These are phyloP conservation scores for Meghimatium bilineatum DNA, from an alignment of 2,888 invertebrate genomes.

Conservation along the genomic window DNA sequence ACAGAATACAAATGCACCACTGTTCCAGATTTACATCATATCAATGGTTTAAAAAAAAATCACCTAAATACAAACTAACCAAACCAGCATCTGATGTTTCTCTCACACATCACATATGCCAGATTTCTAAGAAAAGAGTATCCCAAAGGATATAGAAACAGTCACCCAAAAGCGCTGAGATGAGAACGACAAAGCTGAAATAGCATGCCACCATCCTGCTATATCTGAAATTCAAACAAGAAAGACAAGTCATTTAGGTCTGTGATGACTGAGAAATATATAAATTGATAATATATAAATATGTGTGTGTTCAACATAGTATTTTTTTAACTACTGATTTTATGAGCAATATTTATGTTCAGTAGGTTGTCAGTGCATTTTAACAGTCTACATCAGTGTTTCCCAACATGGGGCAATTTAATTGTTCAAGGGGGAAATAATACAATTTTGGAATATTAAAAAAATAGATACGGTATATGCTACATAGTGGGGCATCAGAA, in stretches of 20 bases:
- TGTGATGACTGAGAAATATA: too few relatives aligned
- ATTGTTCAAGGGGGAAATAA: too few relatives aligned
- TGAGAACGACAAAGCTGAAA: background rate
- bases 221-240: constrained; percentile 4
- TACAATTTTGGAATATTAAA: too few relatives aligned
- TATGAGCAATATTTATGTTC: background rate
- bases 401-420: too few relatives aligned
- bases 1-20: too few relatives aligned
- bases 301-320: background rate
- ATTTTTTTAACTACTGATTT: background rate
- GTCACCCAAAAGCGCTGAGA: background rate
- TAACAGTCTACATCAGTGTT: too few relatives aligned
- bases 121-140: background rate
- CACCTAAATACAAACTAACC: background rate
- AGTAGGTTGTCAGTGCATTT: too few relatives aligned
- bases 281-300: background rate
- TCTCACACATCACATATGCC: background rate
- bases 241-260: too few relatives aligned
- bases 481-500: too few relatives aligned
- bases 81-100: background rate
- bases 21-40: too few relatives aligned
- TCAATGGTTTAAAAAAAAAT: background rate
- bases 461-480: too few relatives aligned
- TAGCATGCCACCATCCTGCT: background rate
- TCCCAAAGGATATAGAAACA: constrained; percentile 3